Conservation (phyloP, 2,888 invertebrate species). For the Lissonota sp. region DNA sequence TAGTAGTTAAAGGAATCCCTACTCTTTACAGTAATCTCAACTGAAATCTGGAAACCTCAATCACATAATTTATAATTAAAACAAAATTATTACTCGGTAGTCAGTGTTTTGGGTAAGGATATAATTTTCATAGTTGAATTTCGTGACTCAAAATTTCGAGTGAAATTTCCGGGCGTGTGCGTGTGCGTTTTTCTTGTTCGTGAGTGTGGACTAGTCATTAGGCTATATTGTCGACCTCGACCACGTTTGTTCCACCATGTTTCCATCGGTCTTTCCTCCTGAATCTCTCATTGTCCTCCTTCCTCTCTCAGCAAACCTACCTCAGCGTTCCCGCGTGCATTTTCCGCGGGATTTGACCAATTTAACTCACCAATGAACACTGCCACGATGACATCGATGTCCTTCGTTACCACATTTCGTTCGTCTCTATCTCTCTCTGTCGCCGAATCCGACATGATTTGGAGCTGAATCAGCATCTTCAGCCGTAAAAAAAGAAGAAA, state of each 20-base stretch:
- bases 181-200: neutral
- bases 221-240: constrained; percentile 73
- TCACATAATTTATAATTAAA: no score
- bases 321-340: constrained; percentile 65
- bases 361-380: constrained; percentile 56
- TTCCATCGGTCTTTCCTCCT: constrained; percentile 43
- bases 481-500: constrained; percentile 4
- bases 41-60: no score
- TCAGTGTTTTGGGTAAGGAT: no score
- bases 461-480: constrained; percentile 26
- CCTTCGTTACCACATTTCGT: constrained; percentile 11
- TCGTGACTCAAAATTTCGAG: no score
- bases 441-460: constrained; percentile 6
- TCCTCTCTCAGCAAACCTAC: constrained; percentile 33
- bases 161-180: neutral
- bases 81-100: no score
- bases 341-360: constrained; percentile 75
- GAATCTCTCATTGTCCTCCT: constrained; percentile 29
- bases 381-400: constrained; percentile 4
- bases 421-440: neutral
- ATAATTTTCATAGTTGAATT: no score
- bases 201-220: constrained; percentile 70
- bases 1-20: no score
- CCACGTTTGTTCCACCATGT: constrained; percentile 60
- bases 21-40: no score